A percentile compares a stretch with the other conserved stretches of the same genome.
phyloP scores from a whole-genome alignment of 2,113 vertebrate species.

The Oreochromis niloticus region DNA sequence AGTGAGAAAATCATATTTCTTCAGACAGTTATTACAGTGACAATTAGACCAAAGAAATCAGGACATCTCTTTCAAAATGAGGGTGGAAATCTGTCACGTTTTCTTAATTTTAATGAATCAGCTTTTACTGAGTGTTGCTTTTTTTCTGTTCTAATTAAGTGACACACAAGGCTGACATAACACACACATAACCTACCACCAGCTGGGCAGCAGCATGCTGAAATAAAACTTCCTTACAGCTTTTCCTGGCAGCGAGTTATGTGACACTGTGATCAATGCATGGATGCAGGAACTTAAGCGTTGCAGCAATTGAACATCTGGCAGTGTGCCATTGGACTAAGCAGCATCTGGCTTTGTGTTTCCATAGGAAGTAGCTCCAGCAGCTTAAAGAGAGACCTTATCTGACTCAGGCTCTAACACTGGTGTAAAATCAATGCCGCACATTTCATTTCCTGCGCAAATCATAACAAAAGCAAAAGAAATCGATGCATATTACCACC shows the following conservation, averaged over 20 bases:
- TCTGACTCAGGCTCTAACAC: not conserved
- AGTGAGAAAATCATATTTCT: not conserved
- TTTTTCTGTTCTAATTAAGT: not conserved
- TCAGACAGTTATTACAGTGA: not conserved
- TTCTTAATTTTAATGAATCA: not conserved
- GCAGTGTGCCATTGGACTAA: not conserved
- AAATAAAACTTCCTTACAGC: not conserved
- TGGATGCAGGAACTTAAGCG: not conserved
- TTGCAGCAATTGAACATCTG: not conserved
- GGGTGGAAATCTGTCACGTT: not conserved
- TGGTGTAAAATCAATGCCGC: not conserved
- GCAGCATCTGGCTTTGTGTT: slow-evolving; percentile 16
- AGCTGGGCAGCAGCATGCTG: not conserved
- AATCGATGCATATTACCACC: not conserved
- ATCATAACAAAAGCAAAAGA: not conserved
- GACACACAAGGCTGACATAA: not conserved
- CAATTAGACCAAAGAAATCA: not conserved
- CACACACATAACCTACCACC: not conserved
- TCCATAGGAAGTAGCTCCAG: not conserved
- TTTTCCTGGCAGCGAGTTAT: not conserved
- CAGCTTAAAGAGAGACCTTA: not conserved
- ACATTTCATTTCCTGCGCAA: not conserved
- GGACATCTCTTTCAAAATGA: not conserved
- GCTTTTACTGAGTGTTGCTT: not conserved
- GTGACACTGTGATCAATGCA: not conserved